Evolutionary conservation across 2,888 invertebrate genomes (phyloP).

Genomic region (Leucophenga montana): DNA sequence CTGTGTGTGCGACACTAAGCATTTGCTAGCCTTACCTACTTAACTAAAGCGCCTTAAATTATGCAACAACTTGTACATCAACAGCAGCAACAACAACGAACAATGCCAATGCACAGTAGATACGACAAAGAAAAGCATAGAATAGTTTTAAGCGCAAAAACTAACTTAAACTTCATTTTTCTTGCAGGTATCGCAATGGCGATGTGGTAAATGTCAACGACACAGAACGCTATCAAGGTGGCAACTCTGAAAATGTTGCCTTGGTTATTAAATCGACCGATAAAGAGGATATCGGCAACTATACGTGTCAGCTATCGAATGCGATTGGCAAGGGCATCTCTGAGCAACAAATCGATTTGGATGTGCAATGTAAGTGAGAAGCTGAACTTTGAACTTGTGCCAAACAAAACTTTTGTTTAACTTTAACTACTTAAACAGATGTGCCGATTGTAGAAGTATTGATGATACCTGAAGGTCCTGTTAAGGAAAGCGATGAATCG

Average conservation of each 20-base stretch:
- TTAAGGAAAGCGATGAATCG: conserved; percentile 83
- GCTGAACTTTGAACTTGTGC: too few species aligned
- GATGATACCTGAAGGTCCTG: conserved; percentile 84
- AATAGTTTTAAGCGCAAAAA: neutral
- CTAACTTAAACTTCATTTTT: conserved; percentile 23
- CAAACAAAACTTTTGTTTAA: neutral
- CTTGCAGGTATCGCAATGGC: conserved; percentile 81
- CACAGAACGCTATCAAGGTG: conserved; percentile 82
- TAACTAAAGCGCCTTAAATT: conserved; percentile 44
- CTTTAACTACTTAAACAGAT: conserved; percentile 76
- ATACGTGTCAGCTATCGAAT: conserved; percentile 87
- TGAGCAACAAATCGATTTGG: conserved; percentile 82
- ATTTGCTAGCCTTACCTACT: conserved; percentile 24
- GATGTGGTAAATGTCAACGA: conserved; percentile 76
- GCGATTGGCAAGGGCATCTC: conserved; percentile 84
- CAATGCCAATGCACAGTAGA: neutral
- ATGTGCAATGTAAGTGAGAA: conserved; percentile 89
- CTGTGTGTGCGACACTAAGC: conserved; percentile 10
- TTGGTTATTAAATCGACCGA: conserved; percentile 84
- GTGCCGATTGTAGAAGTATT: conserved; percentile 84
- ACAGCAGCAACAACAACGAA: too few species aligned
- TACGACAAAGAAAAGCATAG: neutral
- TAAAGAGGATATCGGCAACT: conserved; percentile 87
- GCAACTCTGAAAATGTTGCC: conserved; percentile 82
- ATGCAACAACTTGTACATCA: conserved; percentile 42